phyloP scores from a whole-genome alignment of 2,888 invertebrate species.

The Chironomus riparius region DNA sequence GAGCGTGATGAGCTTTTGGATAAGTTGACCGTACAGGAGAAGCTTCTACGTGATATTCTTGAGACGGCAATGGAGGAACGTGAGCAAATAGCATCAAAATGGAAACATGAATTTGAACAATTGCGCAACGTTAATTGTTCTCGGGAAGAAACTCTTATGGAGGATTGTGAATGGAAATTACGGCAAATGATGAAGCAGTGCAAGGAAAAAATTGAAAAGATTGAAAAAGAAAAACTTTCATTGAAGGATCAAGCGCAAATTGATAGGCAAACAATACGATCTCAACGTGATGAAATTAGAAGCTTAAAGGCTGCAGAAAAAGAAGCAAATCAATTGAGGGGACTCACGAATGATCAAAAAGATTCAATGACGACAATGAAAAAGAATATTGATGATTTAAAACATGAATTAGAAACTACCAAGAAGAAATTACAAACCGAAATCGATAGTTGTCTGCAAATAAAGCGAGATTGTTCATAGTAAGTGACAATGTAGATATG shows the following conservation, averaged over 20 bases:
- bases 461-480: slow-evolving; percentile 42
- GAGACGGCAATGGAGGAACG: slow-evolving; percentile 51
- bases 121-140: slow-evolving; percentile 51
- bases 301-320: slow-evolving; percentile 48
- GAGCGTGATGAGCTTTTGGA: slow-evolving; percentile 44
- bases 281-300: slow-evolving; percentile 37
- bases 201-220: slow-evolving; percentile 53
- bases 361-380: slow-evolving; percentile 45
- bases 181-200: slow-evolving; percentile 64
- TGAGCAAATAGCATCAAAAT: slow-evolving; percentile 48
- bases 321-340: slow-evolving; percentile 48
- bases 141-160: slow-evolving; percentile 62
- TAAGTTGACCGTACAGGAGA: slow-evolving; percentile 44
- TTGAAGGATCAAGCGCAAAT: slow-evolving; percentile 41
- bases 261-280: slow-evolving; percentile 34
- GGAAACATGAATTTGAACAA: slow-evolving; percentile 55
- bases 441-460: slow-evolving; percentile 43
- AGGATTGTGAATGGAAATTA: slow-evolving; percentile 79
- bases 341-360: slow-evolving; percentile 49
- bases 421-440: slow-evolving; percentile 46
- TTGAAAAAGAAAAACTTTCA: slow-evolving; percentile 50
- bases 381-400: slow-evolving; percentile 48
- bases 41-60: slow-evolving; percentile 47
- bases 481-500: slow-evolving; percentile 28
- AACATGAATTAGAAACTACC: slow-evolving; percentile 45